A percentile compares a stretch with the other conserved stretches of the same genome.
Evolutionary conservation across 1,140 invertebrate genomes (phyloP).

Genomic region (Oryctes rhinoceros): DNA sequence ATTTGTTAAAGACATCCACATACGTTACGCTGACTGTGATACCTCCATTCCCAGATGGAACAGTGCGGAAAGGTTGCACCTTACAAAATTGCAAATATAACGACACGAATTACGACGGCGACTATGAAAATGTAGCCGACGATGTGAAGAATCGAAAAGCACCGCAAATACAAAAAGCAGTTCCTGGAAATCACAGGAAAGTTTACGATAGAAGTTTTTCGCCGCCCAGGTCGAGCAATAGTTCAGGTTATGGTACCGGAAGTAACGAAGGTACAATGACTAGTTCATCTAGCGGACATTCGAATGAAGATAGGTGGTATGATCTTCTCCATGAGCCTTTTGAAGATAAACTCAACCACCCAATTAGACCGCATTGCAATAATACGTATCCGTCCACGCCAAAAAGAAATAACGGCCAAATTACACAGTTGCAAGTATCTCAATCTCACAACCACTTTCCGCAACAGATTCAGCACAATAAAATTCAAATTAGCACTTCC

Average conservation of each 20-base stretch:
- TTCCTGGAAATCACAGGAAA: conserved; percentile 68
- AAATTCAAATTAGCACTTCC: conserved; percentile 61
- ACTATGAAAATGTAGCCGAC: conserved; percentile 72
- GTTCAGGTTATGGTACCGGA: conserved; percentile 85
- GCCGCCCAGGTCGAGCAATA: conserved; percentile 82
- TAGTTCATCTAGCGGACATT: conserved; percentile 72
- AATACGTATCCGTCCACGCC: conserved; percentile 59
- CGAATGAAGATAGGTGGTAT: conserved; percentile 73
- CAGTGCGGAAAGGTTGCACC: conserved; percentile 70
- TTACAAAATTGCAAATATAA: conserved; percentile 75
- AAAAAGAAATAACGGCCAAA: conserved; percentile 52
- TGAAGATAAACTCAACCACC: conserved; percentile 49
- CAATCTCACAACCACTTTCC: conserved; percentile 56
- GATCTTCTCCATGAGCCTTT: conserved; percentile 56
- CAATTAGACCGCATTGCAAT: conserved; percentile 45
- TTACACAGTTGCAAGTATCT: conserved; percentile 46
- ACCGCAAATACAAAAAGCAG: conserved; percentile 64
- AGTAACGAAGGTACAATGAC: conserved; percentile 69
- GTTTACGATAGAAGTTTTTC: conserved; percentile 79
- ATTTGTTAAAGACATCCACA: conserved; percentile 88
- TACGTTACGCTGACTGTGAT: conserved; percentile 87
- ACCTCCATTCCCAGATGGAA: conserved; percentile 66
- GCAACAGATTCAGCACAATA: conserved; percentile 55
- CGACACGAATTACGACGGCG: conserved; percentile 70
- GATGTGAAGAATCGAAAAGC: conserved; percentile 54